Evolutionary conservation across 2,797 vertebrate genomes (phyloP), one percentile per base, ranked within the genome.

Genomic region (Fratercula arctica): DNA sequence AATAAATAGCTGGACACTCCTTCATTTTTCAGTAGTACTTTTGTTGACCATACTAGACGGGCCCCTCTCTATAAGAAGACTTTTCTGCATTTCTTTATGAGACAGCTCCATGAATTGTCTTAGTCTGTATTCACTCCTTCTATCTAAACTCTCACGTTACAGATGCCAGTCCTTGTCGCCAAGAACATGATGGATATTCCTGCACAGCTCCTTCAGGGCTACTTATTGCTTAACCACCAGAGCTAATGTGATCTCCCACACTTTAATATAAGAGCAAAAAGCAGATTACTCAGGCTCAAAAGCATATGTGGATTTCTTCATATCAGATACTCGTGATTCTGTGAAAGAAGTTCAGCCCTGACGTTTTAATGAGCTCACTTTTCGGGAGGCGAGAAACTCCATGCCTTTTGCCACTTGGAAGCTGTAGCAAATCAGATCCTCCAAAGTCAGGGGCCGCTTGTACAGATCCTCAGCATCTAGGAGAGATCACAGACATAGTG

Each of bases 331-430:
- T 60, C 14, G 4, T n/a, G 59, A 11, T 17, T 35, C 29, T n/a
- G 56, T 56, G 83, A 26, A 17, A 21, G 50, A 73, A 79, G 50
- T 61, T 79, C 37, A 86, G 68, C 68, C 67, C 43, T 24, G 21
- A 48, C 1, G 2, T 61, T 45, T 57, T 43, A 31, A 23, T 37
- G 88, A 84, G 73, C 98, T 97, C 98, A 99, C 99, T 98, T 99
- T 99, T 97, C 99, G 98, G 69, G 99, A 99, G 74, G 99, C 98
- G 81, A 99, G 98, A 96, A 99, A 99, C 96, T 99, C 99, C 99
- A 99, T 99, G 97, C 99, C 99, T 98, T 99, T 99, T 78, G 99
- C 98, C 81, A 99, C 99, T 98, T 99, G 99, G 98, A 99, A 99
- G 97, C 99, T 99, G 97, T 99, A 99, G 98, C 98, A 99, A 90